These are phyloP conservation scores for Crocallis elinguaria DNA, from an alignment of 2,888 invertebrate species.

Conservation along the genomic window DNA sequence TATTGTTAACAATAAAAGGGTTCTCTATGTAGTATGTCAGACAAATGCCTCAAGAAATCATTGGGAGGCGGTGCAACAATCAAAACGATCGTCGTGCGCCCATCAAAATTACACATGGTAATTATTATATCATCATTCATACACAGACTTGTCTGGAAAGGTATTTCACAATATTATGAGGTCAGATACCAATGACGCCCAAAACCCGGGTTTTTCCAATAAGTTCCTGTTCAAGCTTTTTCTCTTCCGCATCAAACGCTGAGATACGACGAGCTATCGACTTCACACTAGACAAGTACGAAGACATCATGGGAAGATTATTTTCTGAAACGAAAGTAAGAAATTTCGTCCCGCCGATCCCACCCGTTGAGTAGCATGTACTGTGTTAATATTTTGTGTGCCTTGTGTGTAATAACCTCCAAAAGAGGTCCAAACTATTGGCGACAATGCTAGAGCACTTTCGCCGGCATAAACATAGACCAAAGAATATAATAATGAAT, in stretches of 20 bases:
- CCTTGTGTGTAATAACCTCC: not conserved
- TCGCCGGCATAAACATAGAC: not conserved
- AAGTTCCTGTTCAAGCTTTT: too few species aligned
- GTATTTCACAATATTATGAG: too few species aligned
- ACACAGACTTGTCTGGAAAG: not conserved
- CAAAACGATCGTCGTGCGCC: slow-evolving; percentile 72
- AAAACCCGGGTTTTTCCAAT: too few species aligned
- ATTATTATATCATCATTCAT: slow-evolving; percentile 67
- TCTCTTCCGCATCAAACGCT: too few species aligned
- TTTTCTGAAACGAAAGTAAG: not conserved
- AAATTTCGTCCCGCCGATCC: not conserved
- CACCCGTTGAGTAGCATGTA: not conserved
- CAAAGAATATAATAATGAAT: too few species aligned
- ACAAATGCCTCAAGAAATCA: slow-evolving; percentile 84
- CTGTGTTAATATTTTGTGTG: not conserved
- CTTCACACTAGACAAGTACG: not conserved
- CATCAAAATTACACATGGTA: slow-evolving; percentile 67
- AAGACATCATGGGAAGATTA: not conserved
- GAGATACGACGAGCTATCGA: not conserved
- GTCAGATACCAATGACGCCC: too few species aligned
- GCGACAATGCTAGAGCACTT: not conserved
- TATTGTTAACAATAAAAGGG: not conserved
- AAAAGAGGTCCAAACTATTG: not conserved
- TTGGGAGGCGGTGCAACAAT: slow-evolving; percentile 53
- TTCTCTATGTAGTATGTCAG: slow-evolving; percentile 54